phyloP scores from a whole-genome alignment of 2,797 vertebrate genomes.

The Chiloscyllium punctatum region DNA sequence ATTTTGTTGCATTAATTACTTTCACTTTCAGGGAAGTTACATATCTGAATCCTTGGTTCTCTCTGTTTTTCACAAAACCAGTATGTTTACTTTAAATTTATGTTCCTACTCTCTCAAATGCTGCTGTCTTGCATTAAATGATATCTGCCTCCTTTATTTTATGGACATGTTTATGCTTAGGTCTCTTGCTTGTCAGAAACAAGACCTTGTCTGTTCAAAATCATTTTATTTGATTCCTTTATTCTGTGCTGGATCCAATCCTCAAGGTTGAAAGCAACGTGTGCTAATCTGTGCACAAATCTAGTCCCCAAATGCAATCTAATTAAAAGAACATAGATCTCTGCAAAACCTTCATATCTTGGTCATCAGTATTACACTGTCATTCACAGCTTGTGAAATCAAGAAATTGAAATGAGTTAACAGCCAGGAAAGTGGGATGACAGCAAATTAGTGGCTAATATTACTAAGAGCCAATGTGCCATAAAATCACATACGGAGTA shows the following conservation, averaged over 20 bases:
- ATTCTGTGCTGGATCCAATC: background rate
- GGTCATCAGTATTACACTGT: background rate
- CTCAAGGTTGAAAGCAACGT: background rate
- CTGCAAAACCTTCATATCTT: background rate
- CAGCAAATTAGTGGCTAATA: background rate
- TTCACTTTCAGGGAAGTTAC: background rate
- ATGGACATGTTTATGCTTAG: background rate
- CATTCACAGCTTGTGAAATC: background rate
- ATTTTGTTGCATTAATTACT: background rate
- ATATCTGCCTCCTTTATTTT: background rate
- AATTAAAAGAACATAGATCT: background rate
- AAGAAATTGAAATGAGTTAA: background rate
- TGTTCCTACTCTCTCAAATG: background rate
- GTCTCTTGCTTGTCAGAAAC: background rate
- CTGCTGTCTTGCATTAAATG: background rate
- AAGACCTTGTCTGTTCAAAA: background rate
- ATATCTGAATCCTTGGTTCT: background rate
- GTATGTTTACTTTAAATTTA: background rate
- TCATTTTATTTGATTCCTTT: background rate
- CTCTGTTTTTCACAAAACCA: background rate
- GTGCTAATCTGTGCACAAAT: background rate
- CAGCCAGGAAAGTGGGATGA: background rate
- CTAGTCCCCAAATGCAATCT: background rate
- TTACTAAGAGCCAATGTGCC: background rate
- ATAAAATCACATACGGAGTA: background rate